phyloP scores from a whole-genome alignment of 2,797 vertebrate species.

The Nannoperca australis region DNA sequence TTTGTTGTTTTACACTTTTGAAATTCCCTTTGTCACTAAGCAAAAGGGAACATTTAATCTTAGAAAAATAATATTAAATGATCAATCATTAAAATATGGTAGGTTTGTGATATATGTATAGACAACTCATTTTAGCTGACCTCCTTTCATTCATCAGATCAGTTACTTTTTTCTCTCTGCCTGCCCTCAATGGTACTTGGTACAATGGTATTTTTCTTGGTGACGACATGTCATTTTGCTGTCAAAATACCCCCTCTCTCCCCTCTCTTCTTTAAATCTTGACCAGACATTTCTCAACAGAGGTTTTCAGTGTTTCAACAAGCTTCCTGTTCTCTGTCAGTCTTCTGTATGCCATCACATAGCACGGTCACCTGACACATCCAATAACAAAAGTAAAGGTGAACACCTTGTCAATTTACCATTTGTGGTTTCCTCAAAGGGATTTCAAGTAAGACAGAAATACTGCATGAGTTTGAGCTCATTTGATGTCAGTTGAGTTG shows the following conservation, averaged over 20 bases:
- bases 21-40: background rate
- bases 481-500: slow-evolving; percentile 17
- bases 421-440: slow-evolving; percentile 37
- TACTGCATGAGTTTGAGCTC: background rate
- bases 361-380: slow-evolving; percentile 21
- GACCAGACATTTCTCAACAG: slow-evolving; percentile 24
- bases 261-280: slow-evolving; percentile 2
- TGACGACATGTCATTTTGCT: slow-evolving; percentile 15
- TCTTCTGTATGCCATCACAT: slow-evolving; percentile 11
- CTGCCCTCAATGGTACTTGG: background rate
- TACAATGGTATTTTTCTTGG: slow-evolving; percentile 20
- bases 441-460: background rate
- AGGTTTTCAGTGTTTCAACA: slow-evolving; percentile 22
- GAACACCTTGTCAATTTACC: slow-evolving; percentile 45
- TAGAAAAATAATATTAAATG: background rate
- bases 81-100: background rate
- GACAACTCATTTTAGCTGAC: slow-evolving; percentile 4
- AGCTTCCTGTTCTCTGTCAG: slow-evolving; percentile 24
- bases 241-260: slow-evolving; percentile 7
- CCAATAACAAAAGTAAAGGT: slow-evolving; percentile 16
- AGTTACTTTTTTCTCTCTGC: background rate
- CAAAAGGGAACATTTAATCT: background rate
- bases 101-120: background rate
- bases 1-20: background rate
- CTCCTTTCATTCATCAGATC: slow-evolving; percentile 5